Conservation (phyloP, 2,113 vertebrate genomes). For the Tiliqua scincoides region DNA sequence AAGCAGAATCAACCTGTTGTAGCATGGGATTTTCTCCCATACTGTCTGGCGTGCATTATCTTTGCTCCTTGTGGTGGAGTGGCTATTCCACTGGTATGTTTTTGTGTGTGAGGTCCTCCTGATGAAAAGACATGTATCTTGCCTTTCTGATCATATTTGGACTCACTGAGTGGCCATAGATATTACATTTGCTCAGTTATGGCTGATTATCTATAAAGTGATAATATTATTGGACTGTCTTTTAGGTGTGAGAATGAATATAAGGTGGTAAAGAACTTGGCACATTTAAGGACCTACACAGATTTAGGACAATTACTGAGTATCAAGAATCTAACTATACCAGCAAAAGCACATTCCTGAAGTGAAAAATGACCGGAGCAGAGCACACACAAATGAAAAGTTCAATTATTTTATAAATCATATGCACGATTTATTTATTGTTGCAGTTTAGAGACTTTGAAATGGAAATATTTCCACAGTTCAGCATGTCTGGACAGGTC, state of each 20-base stretch:
- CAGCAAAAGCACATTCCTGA: not conserved
- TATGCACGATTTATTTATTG: not conserved
- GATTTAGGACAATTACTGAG: not conserved
- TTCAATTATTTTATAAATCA: not conserved
- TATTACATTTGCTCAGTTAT: not conserved
- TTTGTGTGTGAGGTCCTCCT: too few species aligned
- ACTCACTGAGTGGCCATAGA: not conserved
- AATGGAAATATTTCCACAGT: not conserved
- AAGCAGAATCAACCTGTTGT: too few species aligned
- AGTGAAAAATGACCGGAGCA: not conserved
- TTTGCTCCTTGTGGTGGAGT: too few species aligned
- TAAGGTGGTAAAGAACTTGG: not conserved
- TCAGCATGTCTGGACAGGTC: not conserved
- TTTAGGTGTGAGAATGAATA: too few species aligned
- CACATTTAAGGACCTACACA: not conserved
- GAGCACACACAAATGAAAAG: not conserved
- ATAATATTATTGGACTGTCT: not conserved
- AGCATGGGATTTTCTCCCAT: too few species aligned
- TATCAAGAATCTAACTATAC: not conserved
- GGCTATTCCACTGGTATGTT: too few species aligned
- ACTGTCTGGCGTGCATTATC: too few species aligned
- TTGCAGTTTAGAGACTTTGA: not conserved
- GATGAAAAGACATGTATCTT: too few species aligned
- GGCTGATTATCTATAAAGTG: not conserved
- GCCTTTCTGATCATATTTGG: not conserved